Conservation (phyloP, 2,888 invertebrate species). For the Drosophila parthenogenetica region DNA sequence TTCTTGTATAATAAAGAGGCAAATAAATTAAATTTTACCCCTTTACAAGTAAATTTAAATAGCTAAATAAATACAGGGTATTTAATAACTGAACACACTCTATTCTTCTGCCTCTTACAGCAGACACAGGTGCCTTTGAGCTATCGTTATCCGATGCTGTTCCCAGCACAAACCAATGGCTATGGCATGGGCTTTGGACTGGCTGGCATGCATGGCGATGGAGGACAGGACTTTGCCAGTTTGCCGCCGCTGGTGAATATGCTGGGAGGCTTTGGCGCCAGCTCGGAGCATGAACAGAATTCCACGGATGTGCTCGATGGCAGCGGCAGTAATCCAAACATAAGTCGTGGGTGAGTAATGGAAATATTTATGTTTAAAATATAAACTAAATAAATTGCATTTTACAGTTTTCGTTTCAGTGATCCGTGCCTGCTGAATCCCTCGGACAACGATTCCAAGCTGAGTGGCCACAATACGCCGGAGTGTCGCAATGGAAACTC, state of each 20-base stretch:
- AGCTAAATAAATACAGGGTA: not conserved
- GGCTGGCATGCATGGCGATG: constrained; percentile 74
- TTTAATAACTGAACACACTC: not conserved
- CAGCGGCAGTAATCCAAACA: constrained; percentile 83
- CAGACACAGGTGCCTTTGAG: constrained; percentile 70
- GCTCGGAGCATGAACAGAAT: constrained; percentile 82
- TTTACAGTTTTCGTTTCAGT: constrained; percentile 83
- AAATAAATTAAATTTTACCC: too few relatives aligned
- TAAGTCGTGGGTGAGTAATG: constrained; percentile 80
- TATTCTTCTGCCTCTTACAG: constrained; percentile 43
- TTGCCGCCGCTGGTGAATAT: constrained; percentile 89
- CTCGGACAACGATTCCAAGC: constrained; percentile 84
- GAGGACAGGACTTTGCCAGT: constrained; percentile 87
- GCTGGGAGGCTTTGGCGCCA: constrained; percentile 65
- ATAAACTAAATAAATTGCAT: not conserved
- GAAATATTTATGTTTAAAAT: not conserved
- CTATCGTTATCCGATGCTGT: constrained; percentile 82
- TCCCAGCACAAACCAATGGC: constrained; percentile 65
- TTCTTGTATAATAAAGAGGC: too few relatives aligned
- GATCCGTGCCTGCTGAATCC: constrained; percentile 85
- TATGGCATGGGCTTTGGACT: constrained; percentile 60
- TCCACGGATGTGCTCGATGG: constrained; percentile 84
- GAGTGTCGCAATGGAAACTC: constrained; percentile 74
- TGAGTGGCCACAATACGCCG: constrained; percentile 84
- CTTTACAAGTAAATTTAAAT: too few relatives aligned